Conservation (phyloP, 2,113 vertebrate genomes). For the Ceratotherium simum region DNA sequence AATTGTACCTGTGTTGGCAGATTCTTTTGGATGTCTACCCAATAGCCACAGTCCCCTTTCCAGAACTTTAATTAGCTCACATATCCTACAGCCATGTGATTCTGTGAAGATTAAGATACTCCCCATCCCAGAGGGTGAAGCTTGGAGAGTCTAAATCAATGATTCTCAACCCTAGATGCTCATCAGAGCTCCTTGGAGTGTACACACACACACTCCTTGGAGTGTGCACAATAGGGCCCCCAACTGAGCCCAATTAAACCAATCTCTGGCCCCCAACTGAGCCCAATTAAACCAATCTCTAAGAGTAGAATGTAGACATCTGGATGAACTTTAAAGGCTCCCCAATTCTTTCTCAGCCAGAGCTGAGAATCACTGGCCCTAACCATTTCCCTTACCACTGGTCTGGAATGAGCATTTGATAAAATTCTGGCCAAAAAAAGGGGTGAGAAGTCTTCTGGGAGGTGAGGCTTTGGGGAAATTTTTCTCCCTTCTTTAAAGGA, state of each 20-base stretch:
- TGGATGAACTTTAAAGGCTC: neutral
- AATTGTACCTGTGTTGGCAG: neutral
- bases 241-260: neutral
- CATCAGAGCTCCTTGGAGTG: neutral
- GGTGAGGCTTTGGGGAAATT: neutral
- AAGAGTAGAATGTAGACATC: neutral
- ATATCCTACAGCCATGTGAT: neutral
- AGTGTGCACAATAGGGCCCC: no score
- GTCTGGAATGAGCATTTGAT: neutral
- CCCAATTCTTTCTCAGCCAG: neutral
- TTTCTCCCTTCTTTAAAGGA: conserved; percentile 4
- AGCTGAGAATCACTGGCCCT: neutral
- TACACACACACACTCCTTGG: accelerated
- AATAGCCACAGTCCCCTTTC: neutral
- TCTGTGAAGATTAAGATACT: neutral
- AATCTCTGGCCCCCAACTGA: neutral
- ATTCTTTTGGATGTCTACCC: neutral
- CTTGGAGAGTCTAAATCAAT: neutral
- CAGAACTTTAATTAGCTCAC: neutral
- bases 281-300: neutral
- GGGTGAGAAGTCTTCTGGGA: neutral
- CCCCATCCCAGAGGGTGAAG: neutral
- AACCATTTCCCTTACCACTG: neutral
- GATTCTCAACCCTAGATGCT: neutral
- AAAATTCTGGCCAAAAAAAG: neutral